Conservation (phyloP, 2,888 invertebrate species). For the Cerceris rybyensis region DNA sequence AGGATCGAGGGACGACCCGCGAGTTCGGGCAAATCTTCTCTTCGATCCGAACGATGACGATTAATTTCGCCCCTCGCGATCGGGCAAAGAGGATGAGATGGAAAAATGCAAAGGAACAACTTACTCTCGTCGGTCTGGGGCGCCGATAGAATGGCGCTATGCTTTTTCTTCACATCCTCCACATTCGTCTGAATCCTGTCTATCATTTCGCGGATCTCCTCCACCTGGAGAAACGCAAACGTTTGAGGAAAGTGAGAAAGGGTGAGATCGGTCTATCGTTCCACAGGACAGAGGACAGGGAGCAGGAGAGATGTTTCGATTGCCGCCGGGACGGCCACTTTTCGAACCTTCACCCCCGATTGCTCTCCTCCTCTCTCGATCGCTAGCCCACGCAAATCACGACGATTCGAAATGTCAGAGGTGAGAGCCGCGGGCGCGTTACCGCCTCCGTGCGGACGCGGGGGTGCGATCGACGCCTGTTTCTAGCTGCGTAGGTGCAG, state of each 20-base stretch:
- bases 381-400: slow-evolving; percentile 33
- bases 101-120: slow-evolving; percentile 78
- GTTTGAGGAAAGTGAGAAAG: not conserved
- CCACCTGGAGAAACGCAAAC: slow-evolving; percentile 87
- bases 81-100: not conserved
- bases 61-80: not conserved
- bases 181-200: slow-evolving; percentile 99
- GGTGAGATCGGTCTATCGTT: too few relatives aligned
- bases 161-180: slow-evolving; percentile 99
- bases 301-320: too few relatives aligned
- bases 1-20: too few relatives aligned
- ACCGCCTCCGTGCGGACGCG: not conserved
- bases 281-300: too few relatives aligned
- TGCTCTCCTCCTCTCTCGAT: not conserved
- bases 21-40: too few relatives aligned
- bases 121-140: slow-evolving; percentile 99
- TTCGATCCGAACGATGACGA: not conserved
- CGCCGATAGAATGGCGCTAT: slow-evolving; percentile 99
- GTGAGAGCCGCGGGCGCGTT: not conserved
- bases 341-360: too few relatives aligned
- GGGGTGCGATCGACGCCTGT: not conserved
- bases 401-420: slow-evolving; percentile 37
- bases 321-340: too few relatives aligned
- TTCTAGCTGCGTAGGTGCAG: not conserved
- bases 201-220: slow-evolving; percentile 99